Evolutionary conservation across 2,888 invertebrate species (phyloP).

Genomic region (Calliopum simillimum): DNA sequence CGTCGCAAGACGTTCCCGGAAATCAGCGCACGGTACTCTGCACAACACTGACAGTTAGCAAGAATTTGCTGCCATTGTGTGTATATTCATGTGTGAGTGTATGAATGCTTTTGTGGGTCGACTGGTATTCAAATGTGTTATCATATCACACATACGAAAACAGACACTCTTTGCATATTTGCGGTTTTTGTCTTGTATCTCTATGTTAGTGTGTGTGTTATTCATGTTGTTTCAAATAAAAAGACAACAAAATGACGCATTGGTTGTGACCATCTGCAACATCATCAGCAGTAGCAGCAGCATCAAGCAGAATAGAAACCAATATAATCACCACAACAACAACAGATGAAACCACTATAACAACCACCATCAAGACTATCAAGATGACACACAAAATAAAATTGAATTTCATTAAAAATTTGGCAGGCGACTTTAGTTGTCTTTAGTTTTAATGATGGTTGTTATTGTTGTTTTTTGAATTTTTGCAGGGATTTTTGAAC

Average conservation of each 20-base stretch:
- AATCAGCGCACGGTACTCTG: constrained; percentile 38
- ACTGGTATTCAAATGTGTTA: not conserved
- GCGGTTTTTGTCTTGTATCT: not conserved
- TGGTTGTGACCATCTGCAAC: not conserved
- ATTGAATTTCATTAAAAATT: too few species aligned
- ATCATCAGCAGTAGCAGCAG: not conserved
- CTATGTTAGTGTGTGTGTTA: not conserved
- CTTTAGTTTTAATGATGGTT: too few species aligned
- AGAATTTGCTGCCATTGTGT: not conserved
- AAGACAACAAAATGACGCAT: not conserved
- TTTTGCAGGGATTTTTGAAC: too few species aligned
- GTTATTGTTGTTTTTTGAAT: too few species aligned
- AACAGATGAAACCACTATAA: too few species aligned
- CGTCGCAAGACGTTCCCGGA: constrained; percentile 48
- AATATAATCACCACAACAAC: too few species aligned
- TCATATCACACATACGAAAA: not conserved
- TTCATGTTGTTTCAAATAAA: not conserved
- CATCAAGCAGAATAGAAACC: too few species aligned
- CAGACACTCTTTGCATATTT: not conserved
- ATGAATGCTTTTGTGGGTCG: not conserved
- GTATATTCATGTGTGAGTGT: too few species aligned
- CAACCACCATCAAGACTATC: too few species aligned
- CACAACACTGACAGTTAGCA: constrained; percentile 28
- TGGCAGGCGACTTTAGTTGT: too few species aligned
- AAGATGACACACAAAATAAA: too few species aligned